Conservation (phyloP, 2,888 invertebrate species). For the Agrilus mali region DNA sequence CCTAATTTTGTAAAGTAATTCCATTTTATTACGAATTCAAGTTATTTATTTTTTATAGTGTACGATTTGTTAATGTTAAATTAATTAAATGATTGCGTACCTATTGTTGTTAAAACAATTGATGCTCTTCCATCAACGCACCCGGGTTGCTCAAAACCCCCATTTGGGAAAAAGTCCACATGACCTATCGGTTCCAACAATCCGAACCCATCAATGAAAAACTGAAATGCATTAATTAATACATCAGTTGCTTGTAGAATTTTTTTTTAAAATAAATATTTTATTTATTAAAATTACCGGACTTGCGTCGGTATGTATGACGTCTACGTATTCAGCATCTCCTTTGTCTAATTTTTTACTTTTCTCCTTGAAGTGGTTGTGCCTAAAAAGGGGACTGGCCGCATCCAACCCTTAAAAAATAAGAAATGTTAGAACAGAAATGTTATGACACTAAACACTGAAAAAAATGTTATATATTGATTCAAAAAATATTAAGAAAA, state of each 20-base stretch:
- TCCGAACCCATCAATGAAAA: conserved; percentile 47
- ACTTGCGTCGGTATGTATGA: conserved; percentile 54
- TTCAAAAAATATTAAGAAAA: too few relatives aligned
- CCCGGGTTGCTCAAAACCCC: conserved; percentile 47
- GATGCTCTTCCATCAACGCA: conserved; percentile 43
- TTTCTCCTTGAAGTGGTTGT: conserved; percentile 39
- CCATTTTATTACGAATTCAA: too few relatives aligned
- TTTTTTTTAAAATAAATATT: neutral
- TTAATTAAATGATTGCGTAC: conserved; percentile 24
- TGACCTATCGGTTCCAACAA: conserved; percentile 45
- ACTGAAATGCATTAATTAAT: conserved; percentile 23
- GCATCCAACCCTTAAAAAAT: conserved; percentile 60
- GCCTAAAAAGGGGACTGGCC: conserved; percentile 65
- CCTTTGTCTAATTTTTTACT: conserved; percentile 44
- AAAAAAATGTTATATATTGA: too few relatives aligned
- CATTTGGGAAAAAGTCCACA: conserved; percentile 48
- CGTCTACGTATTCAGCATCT: conserved; percentile 53
- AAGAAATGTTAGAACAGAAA: too few relatives aligned
- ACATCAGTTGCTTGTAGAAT: too few relatives aligned
- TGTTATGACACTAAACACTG: too few relatives aligned
- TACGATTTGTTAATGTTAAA: too few relatives aligned
- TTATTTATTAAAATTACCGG: conserved; percentile 22
- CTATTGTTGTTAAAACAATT: conserved; percentile 42
- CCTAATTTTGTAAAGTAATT: too few relatives aligned
- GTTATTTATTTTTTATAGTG: too few relatives aligned